Evolutionary conservation across 1,140 invertebrate genomes (phyloP), one percentile per base, ranked within the genome.

Genomic region (Drosophila murphyi): DNA sequence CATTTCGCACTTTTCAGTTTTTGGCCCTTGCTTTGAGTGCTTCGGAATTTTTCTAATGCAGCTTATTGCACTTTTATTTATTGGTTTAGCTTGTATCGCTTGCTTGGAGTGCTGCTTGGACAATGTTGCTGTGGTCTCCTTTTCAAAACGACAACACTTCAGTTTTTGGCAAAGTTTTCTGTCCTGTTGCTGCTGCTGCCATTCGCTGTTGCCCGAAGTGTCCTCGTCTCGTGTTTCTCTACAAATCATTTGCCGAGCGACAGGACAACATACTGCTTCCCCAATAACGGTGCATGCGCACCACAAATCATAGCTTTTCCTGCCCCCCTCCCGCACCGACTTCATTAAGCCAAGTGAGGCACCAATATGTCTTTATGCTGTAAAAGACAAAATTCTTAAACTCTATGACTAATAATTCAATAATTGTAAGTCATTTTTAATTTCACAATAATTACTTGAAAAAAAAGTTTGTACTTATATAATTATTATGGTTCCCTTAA

Each of bases 111-210:
- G 61, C 29, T 57, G 55, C 52, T 28, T 35, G 35, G 29, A 50
- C 37, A 57, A 64, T 72, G 61, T 72, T 72, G 67, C 52, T 67
- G 55, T 67, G 52, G 34, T 37, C 31, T 3, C n/a, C 37, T 48
- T 59, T 20, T 34, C 34, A 32, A 48, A 56, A 57, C 50, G 45
- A 51, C 54, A 65, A 57, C 52, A 72, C 37, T 72, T 52, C 37
- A 67, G 29, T 51, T 62, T 55, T 20, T 52, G 61, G 12, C 57
- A 28, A 43, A 34, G 45, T 51, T 60, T 54, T 48, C 52, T 28
- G 69, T 72, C 70, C 70, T 72, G 70, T 72, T 72, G 70, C 70
- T 72, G 70, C 47, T 41, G 37, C 43, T 47, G 52, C 34, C 34
- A 39, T 3, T 39, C 37, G 45, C 37, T 8, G 20, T 28, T 3